Evolutionary conservation across 2,888 invertebrate species (phyloP).

Genomic region (Caenorhabditis sulstoni): DNA sequence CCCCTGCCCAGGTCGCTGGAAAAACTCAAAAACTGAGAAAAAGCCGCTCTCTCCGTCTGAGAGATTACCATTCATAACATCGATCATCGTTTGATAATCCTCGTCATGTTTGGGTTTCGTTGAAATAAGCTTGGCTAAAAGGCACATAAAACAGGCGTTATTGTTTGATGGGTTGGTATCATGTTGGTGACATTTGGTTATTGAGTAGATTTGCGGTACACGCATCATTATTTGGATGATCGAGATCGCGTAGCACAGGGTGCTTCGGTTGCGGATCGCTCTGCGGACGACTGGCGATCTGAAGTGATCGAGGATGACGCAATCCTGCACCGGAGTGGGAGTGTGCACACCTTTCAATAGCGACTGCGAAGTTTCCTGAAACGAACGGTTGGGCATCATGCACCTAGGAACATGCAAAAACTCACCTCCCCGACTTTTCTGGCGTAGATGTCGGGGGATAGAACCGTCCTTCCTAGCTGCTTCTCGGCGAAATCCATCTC

Average conservation of each 20-base stretch:
- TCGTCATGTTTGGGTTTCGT: slow-evolving; percentile 6
- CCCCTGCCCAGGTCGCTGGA: slow-evolving; percentile 12
- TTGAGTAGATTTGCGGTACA: slow-evolving; percentile 39
- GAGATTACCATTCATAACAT: slow-evolving; percentile 11
- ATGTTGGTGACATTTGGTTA: slow-evolving; percentile 10
- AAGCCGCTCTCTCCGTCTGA: background rate
- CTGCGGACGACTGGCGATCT: slow-evolving; percentile 17
- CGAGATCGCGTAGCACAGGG: slow-evolving; percentile 32
- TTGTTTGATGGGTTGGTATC: background rate
- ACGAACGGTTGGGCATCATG: background rate
- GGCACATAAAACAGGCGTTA: slow-evolving; percentile 14
- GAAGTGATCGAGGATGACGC: slow-evolving; percentile 17
- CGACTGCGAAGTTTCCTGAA: slow-evolving; percentile 8
- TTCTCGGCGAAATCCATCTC: background rate
- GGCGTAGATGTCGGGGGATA: too few species aligned
- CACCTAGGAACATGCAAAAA: too few species aligned
- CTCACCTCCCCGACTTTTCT: too few species aligned
- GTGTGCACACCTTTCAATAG: background rate
- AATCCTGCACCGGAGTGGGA: background rate
- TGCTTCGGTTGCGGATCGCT: slow-evolving; percentile 16
- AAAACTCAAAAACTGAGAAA: background rate
- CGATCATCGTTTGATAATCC: slow-evolving; percentile 8
- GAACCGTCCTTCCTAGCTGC: too few species aligned
- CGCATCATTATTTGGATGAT: slow-evolving; percentile 25
- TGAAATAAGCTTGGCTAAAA: slow-evolving; percentile 1